Percentiles rank a stretch among this genome's conserved stretches.
phyloP scores from a whole-genome alignment of 1,140 invertebrate genomes.

The Saccostrea cuccullata region DNA sequence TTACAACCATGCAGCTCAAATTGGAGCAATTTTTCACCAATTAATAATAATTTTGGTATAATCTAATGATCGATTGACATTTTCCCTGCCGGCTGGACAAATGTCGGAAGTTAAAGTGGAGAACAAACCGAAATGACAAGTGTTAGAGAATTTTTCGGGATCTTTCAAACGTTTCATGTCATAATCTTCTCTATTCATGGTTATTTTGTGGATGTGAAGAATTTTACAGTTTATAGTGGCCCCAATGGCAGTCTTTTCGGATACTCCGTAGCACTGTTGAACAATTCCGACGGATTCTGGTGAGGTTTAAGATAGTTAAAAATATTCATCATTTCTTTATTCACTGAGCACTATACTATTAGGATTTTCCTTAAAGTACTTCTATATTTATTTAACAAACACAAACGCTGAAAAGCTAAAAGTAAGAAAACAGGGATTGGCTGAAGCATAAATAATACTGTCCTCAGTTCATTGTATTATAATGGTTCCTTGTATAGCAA shows the following conservation, averaged over 20 bases:
- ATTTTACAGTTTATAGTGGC: neutral
- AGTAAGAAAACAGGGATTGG: too few relatives aligned
- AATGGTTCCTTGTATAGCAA: too few relatives aligned
- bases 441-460: too few relatives aligned
- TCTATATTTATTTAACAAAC: too few relatives aligned
- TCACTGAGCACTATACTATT: too few relatives aligned
- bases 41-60: constrained; percentile 16
- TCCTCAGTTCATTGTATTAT: too few relatives aligned
- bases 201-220: neutral
- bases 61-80: constrained; percentile 7
- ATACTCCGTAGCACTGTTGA: neutral
- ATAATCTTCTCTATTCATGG: neutral
- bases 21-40: neutral
- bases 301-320: neutral
- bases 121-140: neutral
- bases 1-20: neutral
- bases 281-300: neutral
- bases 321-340: too few relatives aligned
- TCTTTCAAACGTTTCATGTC: neutral
- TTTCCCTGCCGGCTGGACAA: neutral
- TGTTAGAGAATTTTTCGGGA: neutral
- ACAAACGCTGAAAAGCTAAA: too few relatives aligned
- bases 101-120: neutral
- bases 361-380: too few relatives aligned
- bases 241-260: neutral